Evolutionary conservation across 2,797 vertebrate genomes (phyloP).

Genomic region (Syngnathus rostellatus): DNA sequence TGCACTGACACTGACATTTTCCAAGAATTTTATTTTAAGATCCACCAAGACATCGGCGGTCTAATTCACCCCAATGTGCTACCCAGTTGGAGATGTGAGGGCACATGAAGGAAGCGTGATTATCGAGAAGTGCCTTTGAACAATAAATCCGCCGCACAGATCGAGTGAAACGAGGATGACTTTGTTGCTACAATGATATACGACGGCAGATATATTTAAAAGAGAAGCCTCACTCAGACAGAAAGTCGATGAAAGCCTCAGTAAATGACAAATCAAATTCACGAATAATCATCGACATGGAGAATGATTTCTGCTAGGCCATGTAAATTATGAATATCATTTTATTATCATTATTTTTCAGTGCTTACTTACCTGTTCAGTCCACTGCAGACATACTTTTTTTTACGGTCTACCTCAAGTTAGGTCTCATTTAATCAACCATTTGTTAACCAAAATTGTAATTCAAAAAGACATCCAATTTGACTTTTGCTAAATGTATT

Average conservation of each 20-base stretch:
- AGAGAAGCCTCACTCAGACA: background rate
- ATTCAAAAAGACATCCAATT: conserved; percentile 56
- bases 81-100: conserved; percentile 33
- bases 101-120: conserved; percentile 45
- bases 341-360: background rate
- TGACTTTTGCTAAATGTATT: conserved; percentile 54
- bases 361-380: background rate
- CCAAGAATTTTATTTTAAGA: conserved; percentile 35
- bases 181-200: conserved; percentile 16
- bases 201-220: background rate
- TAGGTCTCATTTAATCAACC: conserved; percentile 20
- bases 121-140: background rate
- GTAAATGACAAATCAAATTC: background rate
- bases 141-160: conserved; percentile 8
- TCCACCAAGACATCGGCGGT: conserved; percentile 37
- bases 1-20: conserved; percentile 58
- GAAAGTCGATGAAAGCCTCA: background rate
- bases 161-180: conserved; percentile 3
- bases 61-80: conserved; percentile 47
- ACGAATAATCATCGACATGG: background rate
- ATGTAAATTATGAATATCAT: background rate
- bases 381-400: background rate
- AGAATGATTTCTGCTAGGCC: background rate
- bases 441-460: conserved; percentile 58
- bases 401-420: background rate